Conservation (phyloP, 2,888 invertebrate species). For the Nomada hirtipes region DNA sequence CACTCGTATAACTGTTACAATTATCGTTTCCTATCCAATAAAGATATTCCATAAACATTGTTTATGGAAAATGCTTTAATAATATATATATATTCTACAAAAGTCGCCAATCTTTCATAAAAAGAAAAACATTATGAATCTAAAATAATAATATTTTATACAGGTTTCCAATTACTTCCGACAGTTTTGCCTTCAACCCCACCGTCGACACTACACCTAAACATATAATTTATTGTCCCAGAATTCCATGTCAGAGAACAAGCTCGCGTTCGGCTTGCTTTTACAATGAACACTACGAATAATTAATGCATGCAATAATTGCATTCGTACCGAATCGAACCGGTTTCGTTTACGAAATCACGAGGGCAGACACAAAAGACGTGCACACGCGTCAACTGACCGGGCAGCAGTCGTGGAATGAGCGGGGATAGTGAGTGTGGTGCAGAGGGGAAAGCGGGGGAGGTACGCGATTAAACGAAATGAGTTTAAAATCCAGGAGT, state of each 20-base stretch:
- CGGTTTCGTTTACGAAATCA: constrained; percentile 40
- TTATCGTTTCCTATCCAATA: background rate
- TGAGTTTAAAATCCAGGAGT: constrained; percentile 59
- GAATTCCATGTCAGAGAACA: constrained; percentile 10
- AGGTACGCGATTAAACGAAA: constrained; percentile 50
- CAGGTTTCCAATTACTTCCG: no score
- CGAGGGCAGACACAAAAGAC: constrained; percentile 23
- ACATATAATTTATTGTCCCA: no score
- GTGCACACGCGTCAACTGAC: constrained; percentile 19
- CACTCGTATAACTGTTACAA: background rate
- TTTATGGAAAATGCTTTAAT: background rate
- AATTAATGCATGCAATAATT: constrained; percentile 52
- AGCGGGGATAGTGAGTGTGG: background rate
- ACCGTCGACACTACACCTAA: no score
- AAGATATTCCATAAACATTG: background rate
- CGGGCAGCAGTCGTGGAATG: background rate
- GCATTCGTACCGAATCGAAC: constrained; percentile 30
- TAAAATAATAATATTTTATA: background rate
- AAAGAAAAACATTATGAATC: no score
- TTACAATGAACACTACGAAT: background rate
- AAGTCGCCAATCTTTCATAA: no score
- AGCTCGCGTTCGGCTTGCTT: constrained; percentile 33
- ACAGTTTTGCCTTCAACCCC: no score
- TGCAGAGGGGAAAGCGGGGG: no score
- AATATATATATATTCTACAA: no score